Evolutionary conservation across 2,797 vertebrate genomes (phyloP).

Genomic region (Potorous gilbertii): DNA sequence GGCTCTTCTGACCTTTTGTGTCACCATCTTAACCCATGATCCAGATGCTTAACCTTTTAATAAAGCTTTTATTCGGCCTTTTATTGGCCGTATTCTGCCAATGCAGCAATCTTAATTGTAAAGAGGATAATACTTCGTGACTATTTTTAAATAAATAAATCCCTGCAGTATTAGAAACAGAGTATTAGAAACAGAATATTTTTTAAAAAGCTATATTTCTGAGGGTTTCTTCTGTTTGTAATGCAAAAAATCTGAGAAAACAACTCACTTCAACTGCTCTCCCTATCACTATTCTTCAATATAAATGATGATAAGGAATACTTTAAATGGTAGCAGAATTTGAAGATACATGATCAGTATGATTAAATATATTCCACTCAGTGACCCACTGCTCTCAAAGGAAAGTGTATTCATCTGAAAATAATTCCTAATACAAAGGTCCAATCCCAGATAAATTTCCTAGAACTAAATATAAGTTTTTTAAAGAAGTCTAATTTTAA

Average conservation of each 20-base stretch:
- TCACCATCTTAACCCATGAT: neutral
- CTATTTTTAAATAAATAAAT: neutral
- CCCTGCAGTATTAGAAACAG: neutral
- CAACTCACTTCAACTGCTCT: neutral
- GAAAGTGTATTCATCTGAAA: neutral
- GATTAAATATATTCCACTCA: neutral
- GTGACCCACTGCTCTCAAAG: neutral
- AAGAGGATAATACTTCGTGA: neutral
- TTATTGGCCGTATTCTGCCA: neutral
- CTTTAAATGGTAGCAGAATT: neutral
- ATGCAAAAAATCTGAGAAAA: neutral
- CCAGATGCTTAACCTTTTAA: neutral
- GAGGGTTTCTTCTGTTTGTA: neutral
- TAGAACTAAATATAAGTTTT: neutral
- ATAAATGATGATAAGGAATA: neutral
- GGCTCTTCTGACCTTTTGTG: neutral
- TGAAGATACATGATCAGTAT: neutral
- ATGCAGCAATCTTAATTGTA: neutral
- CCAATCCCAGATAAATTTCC: neutral
- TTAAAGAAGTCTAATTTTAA: neutral
- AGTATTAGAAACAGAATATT: neutral
- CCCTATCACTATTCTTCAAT: neutral
- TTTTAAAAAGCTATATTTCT: neutral
- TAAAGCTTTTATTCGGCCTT: neutral
- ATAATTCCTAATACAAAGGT: neutral